Evolutionary conservation across 1,140 invertebrate species (phyloP), one percentile per base, ranked within the genome.

Genomic region (Brachionus calyciflorus): DNA sequence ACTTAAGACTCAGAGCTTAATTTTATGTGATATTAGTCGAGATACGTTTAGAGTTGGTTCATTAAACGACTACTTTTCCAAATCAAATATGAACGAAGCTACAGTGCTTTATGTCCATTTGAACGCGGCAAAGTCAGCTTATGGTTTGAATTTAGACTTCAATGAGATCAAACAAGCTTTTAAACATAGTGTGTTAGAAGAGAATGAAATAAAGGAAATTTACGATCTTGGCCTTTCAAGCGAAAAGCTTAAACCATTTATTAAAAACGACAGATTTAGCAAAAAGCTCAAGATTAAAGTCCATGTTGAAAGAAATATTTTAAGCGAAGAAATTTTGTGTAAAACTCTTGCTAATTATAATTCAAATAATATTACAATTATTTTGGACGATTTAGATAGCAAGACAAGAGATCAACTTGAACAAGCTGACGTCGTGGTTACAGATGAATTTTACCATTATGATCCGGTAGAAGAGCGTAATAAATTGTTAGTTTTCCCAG

Each of bases 241-340:
- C 9, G 55, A 60, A 1, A 7, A 26, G 2, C 2, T 60, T 1
- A 26, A 60, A n/a, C 28, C 24, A n/a, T 60, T 60, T 9, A 0
- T 60, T 0, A 60, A 60, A 60, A 30, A 40, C 3, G 14, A 60
- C 7, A 26, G 55, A 19, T 60, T 60, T 0, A 33, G 28, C 28
- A 60, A 60, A 37, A 60, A 60, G 17, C n/a, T 60, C 19, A 26
- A 60, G 33, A 33, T 60, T 30, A 60, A 37, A 60, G 17, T 37
- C 19, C 55, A 60, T 19, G 55, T 60, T 33, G 55, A 60, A 33
- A 33, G n/a, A 14, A 60, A n/a, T 33, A 24, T 5, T 17, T 7
- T 30, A 60, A 60, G 33, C 7, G 1, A 60, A n/a, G 7, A 17
- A 30, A 14, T 60, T 33, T 60, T 60, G 28, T 5, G 14, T 1